Conservation (phyloP, 2,113 vertebrate species). For the Crotalus horridus region DNA sequence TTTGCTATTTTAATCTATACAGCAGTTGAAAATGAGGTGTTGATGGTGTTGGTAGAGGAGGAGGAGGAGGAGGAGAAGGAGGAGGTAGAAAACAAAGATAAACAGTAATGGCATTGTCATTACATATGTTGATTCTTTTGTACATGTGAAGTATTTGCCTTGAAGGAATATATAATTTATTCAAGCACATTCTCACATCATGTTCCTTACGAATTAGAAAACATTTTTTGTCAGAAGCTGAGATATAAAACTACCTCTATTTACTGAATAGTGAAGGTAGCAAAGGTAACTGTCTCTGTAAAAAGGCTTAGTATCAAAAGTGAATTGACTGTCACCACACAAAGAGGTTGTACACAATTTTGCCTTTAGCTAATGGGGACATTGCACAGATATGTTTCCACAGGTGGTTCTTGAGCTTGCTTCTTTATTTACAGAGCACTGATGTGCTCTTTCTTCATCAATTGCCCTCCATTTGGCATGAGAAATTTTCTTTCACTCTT, state of each 20-base stretch:
- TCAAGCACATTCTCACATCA: conserved; percentile 3
- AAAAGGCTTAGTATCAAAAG: conserved; percentile 20
- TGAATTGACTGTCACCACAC: conserved; percentile 1
- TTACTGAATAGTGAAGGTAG: conserved; percentile 26
- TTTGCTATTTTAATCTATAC: not conserved
- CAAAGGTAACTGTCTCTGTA: conserved; percentile 13
- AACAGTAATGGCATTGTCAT: not conserved
- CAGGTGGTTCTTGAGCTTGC: not conserved
- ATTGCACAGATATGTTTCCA: not conserved
- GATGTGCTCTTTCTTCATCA: not conserved
- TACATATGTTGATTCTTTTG: not conserved
- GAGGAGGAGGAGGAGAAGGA: not conserved
- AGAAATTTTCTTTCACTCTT: not conserved
- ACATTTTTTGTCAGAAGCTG: conserved; percentile 5
- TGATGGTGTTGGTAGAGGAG: not conserved
- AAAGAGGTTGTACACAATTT: not conserved
- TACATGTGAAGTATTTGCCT: not conserved
- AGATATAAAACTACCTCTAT: conserved; percentile 23
- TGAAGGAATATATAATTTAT: not conserved
- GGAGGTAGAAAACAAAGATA: not conserved
- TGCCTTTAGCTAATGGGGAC: not conserved
- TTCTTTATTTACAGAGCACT: not conserved
- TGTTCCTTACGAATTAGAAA: conserved; percentile 16
- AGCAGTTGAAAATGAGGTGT: not conserved
- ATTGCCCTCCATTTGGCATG: not conserved